Conservation (phyloP, 2,888 invertebrate species). For the Buathra laborator region DNA sequence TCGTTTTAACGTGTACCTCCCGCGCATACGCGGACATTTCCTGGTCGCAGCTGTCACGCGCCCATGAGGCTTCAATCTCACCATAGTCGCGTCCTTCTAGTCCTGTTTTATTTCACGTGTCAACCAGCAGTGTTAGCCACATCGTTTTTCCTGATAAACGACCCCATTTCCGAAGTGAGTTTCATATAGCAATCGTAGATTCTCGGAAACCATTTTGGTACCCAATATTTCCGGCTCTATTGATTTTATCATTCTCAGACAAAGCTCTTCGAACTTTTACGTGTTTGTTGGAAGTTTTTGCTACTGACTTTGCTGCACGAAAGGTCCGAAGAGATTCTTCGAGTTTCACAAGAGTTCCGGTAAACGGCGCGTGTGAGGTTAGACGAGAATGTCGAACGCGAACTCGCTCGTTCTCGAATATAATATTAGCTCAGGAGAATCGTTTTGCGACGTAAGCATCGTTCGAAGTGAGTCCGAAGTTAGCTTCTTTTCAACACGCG, state of each 20-base stretch:
- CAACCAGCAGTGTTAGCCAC: conserved; percentile 34
- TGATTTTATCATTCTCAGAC: conserved; percentile 3
- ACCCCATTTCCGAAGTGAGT: conserved; percentile 38
- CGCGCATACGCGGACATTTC: conserved; percentile 37
- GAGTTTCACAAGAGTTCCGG: conserved; percentile 59
- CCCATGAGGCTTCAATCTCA: conserved; percentile 30
- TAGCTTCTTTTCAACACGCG: conserved; percentile 21
- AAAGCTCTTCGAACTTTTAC: conserved; percentile 7
- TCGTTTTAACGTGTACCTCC: conserved; percentile 18
- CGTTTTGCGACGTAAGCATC: conserved; percentile 52
- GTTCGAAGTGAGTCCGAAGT: not conserved
- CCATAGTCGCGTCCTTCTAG: conserved; percentile 6
- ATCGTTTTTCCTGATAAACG: conserved; percentile 11
- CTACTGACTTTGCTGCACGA: conserved; percentile 38
- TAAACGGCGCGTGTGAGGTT: conserved; percentile 11
- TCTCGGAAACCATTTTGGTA: conserved; percentile 40
- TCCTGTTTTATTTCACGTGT: conserved; percentile 55
- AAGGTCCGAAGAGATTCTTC: conserved; percentile 25
- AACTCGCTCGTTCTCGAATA: conserved; percentile 36
- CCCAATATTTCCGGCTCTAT: not conserved
- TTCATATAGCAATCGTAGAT: not conserved
- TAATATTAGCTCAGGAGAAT: conserved; percentile 56
- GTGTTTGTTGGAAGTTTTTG: conserved; percentile 12
- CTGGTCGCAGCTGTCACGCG: conserved; percentile 62
- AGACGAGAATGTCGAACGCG: conserved; percentile 17